phyloP scores from a whole-genome alignment of 2,797 vertebrate species.

The Okamejei kenojei region DNA sequence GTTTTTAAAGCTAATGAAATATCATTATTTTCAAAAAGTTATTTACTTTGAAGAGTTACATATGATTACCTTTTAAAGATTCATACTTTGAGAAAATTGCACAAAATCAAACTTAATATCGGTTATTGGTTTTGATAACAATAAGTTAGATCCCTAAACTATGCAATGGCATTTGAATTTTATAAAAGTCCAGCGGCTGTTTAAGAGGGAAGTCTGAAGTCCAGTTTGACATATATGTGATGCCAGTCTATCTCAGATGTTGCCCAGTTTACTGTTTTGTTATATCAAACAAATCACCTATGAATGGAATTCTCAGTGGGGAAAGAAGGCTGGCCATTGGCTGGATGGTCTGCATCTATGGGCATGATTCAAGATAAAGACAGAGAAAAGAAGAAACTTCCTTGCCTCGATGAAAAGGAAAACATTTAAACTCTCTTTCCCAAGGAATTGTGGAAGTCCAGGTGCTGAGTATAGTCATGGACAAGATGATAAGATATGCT shows the following conservation, averaged over 20 bases:
- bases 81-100: background rate
- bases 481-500: no score
- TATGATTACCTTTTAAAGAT: background rate
- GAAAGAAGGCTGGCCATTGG: background rate
- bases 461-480: no score
- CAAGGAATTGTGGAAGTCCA: no score
- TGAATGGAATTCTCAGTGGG: background rate
- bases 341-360: no score
- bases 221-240: background rate
- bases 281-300: background rate
- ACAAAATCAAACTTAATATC: background rate
- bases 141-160: background rate
- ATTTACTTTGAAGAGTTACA: background rate
- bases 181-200: background rate
- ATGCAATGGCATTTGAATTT: background rate
- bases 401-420: no score
- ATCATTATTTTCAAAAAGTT: background rate
- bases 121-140: background rate
- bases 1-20: background rate
- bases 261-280: background rate
- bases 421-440: no score
- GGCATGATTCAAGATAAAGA: no score
- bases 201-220: background rate
- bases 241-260: background rate
- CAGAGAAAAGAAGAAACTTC: no score